phyloP scores from a whole-genome alignment of 2,113 vertebrate species.

The Theropithecus gelada region DNA sequence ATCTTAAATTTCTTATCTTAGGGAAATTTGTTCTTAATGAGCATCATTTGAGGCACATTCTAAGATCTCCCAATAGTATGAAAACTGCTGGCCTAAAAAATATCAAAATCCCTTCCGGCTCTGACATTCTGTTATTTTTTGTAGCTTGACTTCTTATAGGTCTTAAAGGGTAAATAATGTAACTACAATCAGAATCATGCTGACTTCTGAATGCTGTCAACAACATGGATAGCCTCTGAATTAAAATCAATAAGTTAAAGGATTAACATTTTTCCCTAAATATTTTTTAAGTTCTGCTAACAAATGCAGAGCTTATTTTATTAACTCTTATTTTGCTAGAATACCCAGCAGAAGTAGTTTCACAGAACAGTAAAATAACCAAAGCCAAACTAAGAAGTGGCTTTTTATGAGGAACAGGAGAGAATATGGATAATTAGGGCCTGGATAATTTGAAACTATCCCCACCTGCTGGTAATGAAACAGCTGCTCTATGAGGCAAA shows the following conservation, averaged over 20 bases:
- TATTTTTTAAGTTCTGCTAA: conserved; percentile 24
- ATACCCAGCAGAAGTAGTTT: conserved; percentile 27
- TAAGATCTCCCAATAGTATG: background rate
- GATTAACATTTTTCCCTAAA: conserved; percentile 15
- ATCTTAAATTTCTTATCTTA: background rate
- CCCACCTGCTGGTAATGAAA: background rate
- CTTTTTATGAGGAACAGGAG: background rate
- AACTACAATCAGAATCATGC: background rate
- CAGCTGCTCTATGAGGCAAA: background rate
- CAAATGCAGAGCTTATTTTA: background rate
- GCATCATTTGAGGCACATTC: background rate
- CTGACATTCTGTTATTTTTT: background rate
- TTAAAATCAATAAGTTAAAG: conserved; percentile 18
- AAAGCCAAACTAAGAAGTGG: conserved; percentile 5
- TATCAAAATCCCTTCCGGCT: background rate
- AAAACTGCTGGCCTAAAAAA: background rate
- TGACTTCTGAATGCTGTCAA: conserved; percentile 1
- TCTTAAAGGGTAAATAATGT: background rate
- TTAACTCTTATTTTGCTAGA: conserved; percentile 10
- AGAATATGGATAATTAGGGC: background rate
- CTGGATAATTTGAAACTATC: background rate
- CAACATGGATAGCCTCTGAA: background rate
- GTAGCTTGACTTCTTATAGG: background rate
- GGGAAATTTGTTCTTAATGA: background rate
- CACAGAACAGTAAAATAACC: background rate